Evolutionary conservation across 2,797 vertebrate genomes (phyloP).

Genomic region (Hypotaenidia philippensis): DNA sequence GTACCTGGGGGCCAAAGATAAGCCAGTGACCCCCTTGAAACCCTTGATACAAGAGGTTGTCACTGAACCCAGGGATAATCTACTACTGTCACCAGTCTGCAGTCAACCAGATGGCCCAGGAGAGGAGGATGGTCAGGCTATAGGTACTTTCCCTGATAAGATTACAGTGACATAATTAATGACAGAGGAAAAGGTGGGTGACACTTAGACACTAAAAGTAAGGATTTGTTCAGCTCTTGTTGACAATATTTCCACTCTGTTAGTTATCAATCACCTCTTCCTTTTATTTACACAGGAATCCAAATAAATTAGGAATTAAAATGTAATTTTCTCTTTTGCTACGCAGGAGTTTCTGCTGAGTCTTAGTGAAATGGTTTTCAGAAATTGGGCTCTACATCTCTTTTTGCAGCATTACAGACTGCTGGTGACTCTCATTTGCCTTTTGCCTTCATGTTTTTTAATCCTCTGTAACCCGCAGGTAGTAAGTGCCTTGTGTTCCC

Average conservation of each 20-base stretch:
- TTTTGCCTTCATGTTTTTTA: neutral
- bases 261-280: neutral
- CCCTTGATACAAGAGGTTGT: constrained; percentile 75
- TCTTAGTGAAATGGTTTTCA: neutral
- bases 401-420: neutral
- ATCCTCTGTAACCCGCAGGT: neutral
- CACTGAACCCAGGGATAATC: neutral
- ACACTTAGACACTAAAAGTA: neutral
- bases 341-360: neutral
- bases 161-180: neutral
- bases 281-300: neutral
- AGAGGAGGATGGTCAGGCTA: neutral
- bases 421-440: neutral
- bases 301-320: neutral
- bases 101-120: rapidly evolving
- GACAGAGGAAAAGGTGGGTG: neutral
- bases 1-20: neutral
- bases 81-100: neutral
- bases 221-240: neutral
- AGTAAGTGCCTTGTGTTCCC: neutral
- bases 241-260: neutral
- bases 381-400: neutral
- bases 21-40: neutral
- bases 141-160: constrained; percentile 26
- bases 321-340: neutral